phyloP scores from a whole-genome alignment of 2,888 invertebrate genomes.

The Charanyca ferruginea region DNA sequence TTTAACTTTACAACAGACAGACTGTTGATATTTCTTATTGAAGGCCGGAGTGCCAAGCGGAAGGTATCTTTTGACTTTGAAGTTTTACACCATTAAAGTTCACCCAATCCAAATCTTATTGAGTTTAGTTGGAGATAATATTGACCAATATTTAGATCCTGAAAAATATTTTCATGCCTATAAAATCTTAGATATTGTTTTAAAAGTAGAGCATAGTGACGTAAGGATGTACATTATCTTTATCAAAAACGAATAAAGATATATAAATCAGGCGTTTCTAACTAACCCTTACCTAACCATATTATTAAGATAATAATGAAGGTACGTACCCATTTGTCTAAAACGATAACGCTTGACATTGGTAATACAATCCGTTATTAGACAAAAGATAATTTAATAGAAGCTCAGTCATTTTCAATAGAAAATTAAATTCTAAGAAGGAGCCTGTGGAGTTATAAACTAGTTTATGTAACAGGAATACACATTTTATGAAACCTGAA shows the following conservation, averaged over 20 bases:
- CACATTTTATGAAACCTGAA: slow-evolving; percentile 13
- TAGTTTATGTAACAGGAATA: not conserved
- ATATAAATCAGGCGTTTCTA: not conserved
- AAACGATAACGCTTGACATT: slow-evolving; percentile 7
- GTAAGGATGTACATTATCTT: not conserved
- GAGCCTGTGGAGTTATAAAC: slow-evolving; percentile 16
- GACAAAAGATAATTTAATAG: slow-evolving; percentile 4
- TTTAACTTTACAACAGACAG: too few relatives aligned
- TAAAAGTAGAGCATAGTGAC: not conserved
- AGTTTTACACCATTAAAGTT: too few relatives aligned
- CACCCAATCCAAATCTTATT: too few relatives aligned
- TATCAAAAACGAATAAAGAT: not conserved
- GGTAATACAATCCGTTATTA: not conserved
- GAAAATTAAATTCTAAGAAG: slow-evolving; percentile 2
- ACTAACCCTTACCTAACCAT: not conserved
- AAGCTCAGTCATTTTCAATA: slow-evolving; percentile 11
- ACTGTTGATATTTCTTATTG: too few relatives aligned
- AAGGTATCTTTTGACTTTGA: too few relatives aligned
- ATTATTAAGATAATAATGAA: slow-evolving; percentile 21
- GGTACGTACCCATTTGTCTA: not conserved
- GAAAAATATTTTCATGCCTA: too few relatives aligned
- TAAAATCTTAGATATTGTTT: slow-evolving; percentile 3
- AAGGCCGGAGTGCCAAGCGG: too few relatives aligned
- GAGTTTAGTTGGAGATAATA: too few relatives aligned
- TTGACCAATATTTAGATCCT: too few relatives aligned